Base-by-base conservation (phyloP, 2,797 vertebrate species). In the Chanos chanos region DNA sequence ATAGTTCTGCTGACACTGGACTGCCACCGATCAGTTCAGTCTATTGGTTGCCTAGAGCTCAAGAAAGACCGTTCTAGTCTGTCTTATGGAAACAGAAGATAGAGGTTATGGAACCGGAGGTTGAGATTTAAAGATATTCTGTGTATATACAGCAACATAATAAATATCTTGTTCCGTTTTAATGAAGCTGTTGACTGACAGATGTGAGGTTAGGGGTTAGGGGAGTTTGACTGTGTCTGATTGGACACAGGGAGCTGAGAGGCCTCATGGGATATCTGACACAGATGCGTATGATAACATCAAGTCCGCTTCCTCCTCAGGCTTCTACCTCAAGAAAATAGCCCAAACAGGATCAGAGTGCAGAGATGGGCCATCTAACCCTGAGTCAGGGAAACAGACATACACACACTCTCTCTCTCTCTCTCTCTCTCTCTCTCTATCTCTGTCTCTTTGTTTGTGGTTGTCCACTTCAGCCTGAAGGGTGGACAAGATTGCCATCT, bases 271-370 rank as follows among this genome's bases (percentile, higher is more conserved):
- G 79, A 82, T 78, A 78, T 80, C 67, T 53, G 64, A 55, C 67
- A 66, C 64, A 73, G 77, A 82, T 79, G 61, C 71, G 72, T 44
- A 59, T 53, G 78, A 85, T 83, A 81, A 75, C 71, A 81, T 83
- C 72, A 77, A 61, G 47, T 60, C 65, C 44, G 36, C 74, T 51
- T 80, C 68, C 44, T 65, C 68, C 47, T 82, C 49, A 85, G 77
- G 83, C 77, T 27, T 51, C 21, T 64, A 33, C 39, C 4, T 24
- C 40, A 36, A 37, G 22, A 45, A 79, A 74, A 61, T 61, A 66
- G 70, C 36, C 63, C 68, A 82, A 85, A 85, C 64, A 74, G 56
- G 76, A 79, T 83, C 80, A 81, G 9, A 76, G n/a, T n/a, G n/a
- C 49, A 45, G 62, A 58, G 37, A 61, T 61, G 59, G 40, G 40